phyloP scores from a whole-genome alignment of 2,113 vertebrate species.

The Lepidothrix coronata region DNA sequence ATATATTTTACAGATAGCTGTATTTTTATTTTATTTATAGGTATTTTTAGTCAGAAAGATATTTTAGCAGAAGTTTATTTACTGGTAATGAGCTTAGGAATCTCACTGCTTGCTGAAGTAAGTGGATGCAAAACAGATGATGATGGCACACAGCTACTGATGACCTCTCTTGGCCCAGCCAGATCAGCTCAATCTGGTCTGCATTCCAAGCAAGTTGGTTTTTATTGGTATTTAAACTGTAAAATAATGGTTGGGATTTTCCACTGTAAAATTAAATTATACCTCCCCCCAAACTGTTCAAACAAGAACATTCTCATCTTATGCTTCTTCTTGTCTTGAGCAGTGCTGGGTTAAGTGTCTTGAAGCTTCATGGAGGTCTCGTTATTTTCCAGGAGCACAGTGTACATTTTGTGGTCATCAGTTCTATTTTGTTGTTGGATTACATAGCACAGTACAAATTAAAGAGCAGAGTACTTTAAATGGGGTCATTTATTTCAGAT shows the following conservation, averaged over 20 bases:
- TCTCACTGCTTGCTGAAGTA: slow-evolving; percentile 41
- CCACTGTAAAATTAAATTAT: slow-evolving; percentile 41
- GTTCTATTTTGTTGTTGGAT: slow-evolving; percentile 3
- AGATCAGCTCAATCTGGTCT: slow-evolving; percentile 49
- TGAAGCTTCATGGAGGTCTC: neutral
- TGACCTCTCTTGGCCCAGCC: slow-evolving; percentile 65
- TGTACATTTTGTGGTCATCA: slow-evolving; percentile 47
- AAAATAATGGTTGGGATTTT: slow-evolving; percentile 55
- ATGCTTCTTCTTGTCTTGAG: neutral
- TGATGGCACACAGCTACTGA: slow-evolving; percentile 60
- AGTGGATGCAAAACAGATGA: slow-evolving; percentile 69
- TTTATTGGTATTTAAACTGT: slow-evolving; percentile 62
- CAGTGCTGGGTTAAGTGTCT: neutral
- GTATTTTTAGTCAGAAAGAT: slow-evolving; percentile 11
- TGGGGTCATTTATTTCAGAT: slow-evolving; percentile 6
- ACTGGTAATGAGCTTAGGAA: slow-evolving; percentile 61
- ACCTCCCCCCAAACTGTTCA: neutral
- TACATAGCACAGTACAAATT: slow-evolving; percentile 24
- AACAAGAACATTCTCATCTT: neutral
- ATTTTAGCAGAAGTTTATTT: slow-evolving; percentile 58
- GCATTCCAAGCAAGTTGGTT: slow-evolving; percentile 47
- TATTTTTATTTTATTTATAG: slow-evolving; percentile 63
- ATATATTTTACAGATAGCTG: slow-evolving; percentile 54
- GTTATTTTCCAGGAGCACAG: slow-evolving; percentile 30
- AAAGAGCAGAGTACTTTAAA: slow-evolving; percentile 8